phyloP scores from a whole-genome alignment of 2,797 vertebrate species.

The Trematomus bernacchii region DNA sequence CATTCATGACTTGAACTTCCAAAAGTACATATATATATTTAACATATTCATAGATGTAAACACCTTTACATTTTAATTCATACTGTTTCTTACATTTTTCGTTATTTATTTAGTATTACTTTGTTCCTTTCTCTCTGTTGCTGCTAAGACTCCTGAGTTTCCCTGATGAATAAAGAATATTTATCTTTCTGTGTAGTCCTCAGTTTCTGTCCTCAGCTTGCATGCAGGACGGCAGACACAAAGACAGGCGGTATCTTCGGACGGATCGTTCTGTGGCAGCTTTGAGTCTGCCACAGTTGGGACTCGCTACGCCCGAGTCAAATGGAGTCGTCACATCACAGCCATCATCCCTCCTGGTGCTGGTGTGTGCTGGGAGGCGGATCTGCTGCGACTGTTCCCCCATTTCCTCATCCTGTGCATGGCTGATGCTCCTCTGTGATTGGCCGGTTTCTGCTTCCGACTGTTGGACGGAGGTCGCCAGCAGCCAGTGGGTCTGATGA shows the following conservation, averaged over 20 bases:
- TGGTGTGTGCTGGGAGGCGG: background rate
- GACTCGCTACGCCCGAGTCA: background rate
- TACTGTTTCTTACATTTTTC: too few relatives aligned
- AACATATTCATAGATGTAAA: too few relatives aligned
- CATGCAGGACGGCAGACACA: conserved; percentile 69
- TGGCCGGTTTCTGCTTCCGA: conserved; percentile 15
- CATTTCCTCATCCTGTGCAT: background rate
- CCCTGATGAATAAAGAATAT: background rate
- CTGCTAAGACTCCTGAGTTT: background rate
- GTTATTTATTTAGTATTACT: too few relatives aligned
- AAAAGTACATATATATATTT: too few relatives aligned
- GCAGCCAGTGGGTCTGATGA: conserved; percentile 8
- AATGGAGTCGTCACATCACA: background rate
- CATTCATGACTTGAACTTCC: too few relatives aligned
- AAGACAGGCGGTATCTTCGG: conserved; percentile 45
- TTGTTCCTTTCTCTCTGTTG: background rate
- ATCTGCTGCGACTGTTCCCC: background rate
- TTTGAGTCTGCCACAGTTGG: background rate
- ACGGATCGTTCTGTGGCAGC: background rate
- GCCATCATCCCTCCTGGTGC: accelerated
- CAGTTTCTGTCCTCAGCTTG: conserved; percentile 33
- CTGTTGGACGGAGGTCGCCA: conserved; percentile 3
- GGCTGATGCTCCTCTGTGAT: background rate
- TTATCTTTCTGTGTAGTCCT: background rate
- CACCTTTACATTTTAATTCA: background rate